Evolutionary conservation across 2,888 invertebrate genomes (phyloP).

Genomic region (Acleris laterana): DNA sequence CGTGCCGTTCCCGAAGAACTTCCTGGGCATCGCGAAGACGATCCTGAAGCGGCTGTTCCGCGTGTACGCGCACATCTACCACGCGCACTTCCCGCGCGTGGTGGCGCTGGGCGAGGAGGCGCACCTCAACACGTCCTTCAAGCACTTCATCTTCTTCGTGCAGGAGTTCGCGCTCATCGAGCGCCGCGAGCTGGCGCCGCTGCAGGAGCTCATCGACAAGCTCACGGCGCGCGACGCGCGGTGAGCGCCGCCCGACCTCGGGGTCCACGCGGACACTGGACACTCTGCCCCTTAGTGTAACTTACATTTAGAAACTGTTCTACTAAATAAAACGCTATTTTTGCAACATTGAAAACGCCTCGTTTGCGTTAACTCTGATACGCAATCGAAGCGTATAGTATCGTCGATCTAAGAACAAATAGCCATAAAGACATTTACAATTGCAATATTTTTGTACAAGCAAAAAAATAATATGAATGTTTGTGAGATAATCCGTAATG

Average conservation of each 20-base stretch:
- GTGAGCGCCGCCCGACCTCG: constrained; percentile 78
- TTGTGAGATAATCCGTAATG: too few species aligned
- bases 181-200: constrained; percentile 96
- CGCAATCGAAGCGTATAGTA: too few species aligned
- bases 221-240: constrained; percentile 95
- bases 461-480: too few species aligned
- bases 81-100: constrained; percentile 99
- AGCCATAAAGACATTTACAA: too few species aligned
- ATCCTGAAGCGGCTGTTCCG: constrained; percentile 98
- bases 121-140: constrained; percentile 99
- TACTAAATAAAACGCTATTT: too few species aligned
- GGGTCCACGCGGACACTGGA: too few species aligned
- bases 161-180: constrained; percentile 99
- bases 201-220: constrained; percentile 98
- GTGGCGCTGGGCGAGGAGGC: constrained; percentile 99
- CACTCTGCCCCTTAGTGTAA: too few species aligned
- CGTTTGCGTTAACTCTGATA: too few species aligned
- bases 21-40: constrained; percentile 97
- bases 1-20: constrained; percentile 99
- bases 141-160: constrained; percentile 99
- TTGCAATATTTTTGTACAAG: too few species aligned
- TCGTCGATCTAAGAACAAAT: too few species aligned
- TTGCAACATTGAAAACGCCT: too few species aligned
- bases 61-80: constrained; percentile 99
- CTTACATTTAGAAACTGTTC: too few species aligned